These are phyloP conservation scores for Pentalonia nigronervosa DNA, from an alignment of 1,140 invertebrate genomes.

Conservation along the genomic window DNA sequence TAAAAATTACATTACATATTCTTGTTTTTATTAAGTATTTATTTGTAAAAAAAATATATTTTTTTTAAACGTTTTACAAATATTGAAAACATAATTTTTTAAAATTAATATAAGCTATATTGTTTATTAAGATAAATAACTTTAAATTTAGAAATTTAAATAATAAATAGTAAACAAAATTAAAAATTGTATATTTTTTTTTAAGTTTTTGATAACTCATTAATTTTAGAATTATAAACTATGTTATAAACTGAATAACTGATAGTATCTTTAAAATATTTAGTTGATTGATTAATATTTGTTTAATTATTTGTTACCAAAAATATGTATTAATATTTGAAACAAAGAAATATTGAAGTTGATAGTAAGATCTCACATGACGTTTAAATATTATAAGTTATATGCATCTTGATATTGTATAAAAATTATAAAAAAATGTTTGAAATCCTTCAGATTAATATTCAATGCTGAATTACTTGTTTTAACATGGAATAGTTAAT, in stretches of 20 bases:
- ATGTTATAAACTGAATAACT: background rate
- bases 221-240: background rate
- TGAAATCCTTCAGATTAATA: background rate
- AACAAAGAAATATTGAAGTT: background rate
- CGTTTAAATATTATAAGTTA: background rate
- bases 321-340: background rate
- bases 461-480: background rate
- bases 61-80: background rate
- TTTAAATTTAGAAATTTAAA: background rate
- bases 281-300: slow-evolving; percentile 1
- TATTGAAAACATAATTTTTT: background rate
- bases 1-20: background rate
- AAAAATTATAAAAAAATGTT: background rate
- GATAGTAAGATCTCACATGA: slow-evolving; percentile 17
- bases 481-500: background rate
- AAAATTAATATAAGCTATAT: background rate
- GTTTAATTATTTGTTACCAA: background rate
- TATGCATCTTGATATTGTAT: background rate
- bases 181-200: background rate
- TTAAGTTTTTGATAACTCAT: background rate
- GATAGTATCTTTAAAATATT: background rate
- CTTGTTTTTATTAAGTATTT: background rate
- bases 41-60: background rate
- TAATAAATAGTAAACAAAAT: background rate
- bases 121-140: background rate